A percentile compares a stretch with the other conserved stretches of the same genome.
These are phyloP conservation scores for Dione vanillae DNA, from an alignment of 2,888 invertebrate species.

Conservation along the genomic window DNA sequence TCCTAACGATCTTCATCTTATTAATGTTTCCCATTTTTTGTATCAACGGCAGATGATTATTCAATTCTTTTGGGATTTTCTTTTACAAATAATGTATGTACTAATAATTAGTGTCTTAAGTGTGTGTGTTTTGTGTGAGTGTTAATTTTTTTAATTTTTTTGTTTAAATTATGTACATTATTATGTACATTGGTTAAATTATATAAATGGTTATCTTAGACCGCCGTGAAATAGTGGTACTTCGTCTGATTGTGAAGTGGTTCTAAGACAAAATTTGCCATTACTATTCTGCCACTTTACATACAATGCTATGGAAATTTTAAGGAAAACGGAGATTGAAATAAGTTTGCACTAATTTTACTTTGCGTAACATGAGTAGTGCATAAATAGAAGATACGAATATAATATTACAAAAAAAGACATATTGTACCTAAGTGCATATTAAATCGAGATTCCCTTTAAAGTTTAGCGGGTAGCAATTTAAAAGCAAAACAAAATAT, in stretches of 20 bases:
- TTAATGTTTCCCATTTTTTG: constrained; percentile 46
- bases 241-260: not conserved
- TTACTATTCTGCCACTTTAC: not conserved
- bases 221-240: no score
- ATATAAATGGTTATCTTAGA: no score
- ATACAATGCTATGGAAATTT: not conserved
- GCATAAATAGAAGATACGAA: not conserved
- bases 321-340: not conserved
- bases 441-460: not conserved
- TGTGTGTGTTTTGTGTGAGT: no score
- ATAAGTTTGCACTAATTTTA: not conserved
- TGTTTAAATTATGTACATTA: no score
- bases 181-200: no score
- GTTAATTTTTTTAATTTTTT: no score
- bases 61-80: constrained; percentile 19
- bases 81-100: not conserved
- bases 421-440: not conserved
- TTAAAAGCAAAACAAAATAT: constrained; percentile 18
- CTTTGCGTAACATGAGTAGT: not conserved
- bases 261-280: no score
- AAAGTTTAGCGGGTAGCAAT: not conserved
- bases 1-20: constrained; percentile 46
- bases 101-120: no score
- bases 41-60: constrained; percentile 43
- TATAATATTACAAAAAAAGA: not conserved